These are phyloP conservation scores for Cyclina sinensis DNA, from an alignment of 1,140 invertebrate species.

Conservation along the genomic window DNA sequence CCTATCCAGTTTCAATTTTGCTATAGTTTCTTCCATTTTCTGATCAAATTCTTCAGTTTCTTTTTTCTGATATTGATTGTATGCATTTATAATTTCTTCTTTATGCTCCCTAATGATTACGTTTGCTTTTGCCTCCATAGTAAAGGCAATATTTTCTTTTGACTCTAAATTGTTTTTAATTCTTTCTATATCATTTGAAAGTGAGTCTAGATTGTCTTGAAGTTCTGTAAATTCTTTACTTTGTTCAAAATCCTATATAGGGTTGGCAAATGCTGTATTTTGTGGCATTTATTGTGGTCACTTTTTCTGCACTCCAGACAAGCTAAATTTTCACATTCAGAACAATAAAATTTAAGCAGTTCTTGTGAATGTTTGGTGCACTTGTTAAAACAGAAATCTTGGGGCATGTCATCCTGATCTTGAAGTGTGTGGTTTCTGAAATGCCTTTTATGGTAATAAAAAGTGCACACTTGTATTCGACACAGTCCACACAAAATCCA, in stretches of 20 bases:
- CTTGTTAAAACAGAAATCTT: conserved; percentile 2
- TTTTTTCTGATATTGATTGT: background rate
- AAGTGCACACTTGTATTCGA: too few relatives aligned
- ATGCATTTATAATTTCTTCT: background rate
- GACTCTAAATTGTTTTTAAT: background rate
- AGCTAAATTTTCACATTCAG: background rate
- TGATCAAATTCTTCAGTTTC: background rate
- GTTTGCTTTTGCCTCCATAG: background rate
- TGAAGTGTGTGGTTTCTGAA: background rate
- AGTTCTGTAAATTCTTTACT: background rate
- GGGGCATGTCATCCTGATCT: too few relatives aligned
- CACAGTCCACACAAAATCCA: too few relatives aligned
- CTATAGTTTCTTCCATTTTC: conserved; percentile 4
- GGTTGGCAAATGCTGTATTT: background rate
- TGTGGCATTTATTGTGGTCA: background rate
- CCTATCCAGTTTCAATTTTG: background rate
- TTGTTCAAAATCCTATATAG: background rate
- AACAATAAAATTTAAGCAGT: background rate
- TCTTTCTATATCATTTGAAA: background rate
- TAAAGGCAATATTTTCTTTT: background rate
- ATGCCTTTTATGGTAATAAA: background rate
- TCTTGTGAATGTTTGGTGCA: background rate
- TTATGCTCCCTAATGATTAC: background rate
- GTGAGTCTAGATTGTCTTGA: background rate
- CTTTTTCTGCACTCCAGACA: background rate